Base-by-base conservation (phyloP, 2,888 invertebrate species). In the Oscheius sp. region DNA sequence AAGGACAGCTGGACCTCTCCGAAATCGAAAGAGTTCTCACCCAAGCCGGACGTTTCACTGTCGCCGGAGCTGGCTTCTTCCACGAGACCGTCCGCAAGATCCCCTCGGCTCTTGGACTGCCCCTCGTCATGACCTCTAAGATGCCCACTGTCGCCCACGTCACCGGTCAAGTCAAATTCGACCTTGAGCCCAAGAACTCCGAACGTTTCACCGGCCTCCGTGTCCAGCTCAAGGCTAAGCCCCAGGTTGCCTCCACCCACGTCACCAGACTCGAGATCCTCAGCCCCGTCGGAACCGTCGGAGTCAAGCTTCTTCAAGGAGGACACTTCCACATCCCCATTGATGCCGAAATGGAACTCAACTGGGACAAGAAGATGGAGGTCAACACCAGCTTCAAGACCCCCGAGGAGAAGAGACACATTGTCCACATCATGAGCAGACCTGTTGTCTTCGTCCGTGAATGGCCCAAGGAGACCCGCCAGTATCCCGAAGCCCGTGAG, bases 261-360 rank as follows among this genome's bases (percentile, higher is more conserved):
- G 69, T 81, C 27, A 73, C 75, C 71, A 74, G 77, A 41, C 61
- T 78, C 63, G 77, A 76, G 21, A 53, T 75, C 29, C 73, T 84
- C 76, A 77, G 73, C 43, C 86, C 86, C 41, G 59, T 84, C 46
- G 73, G 77, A 46, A 72, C 74, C 64, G 63, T 72, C 73, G 88
- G 88, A 72, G 75, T 85, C 72, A 79, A 83, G 72, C 75, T 85
- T 45, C 71, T 82, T n/a, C 83, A 81, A 70, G 73, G 77, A 43
- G 74, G 76, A 72, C 74, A 77, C 46, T 13, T 79, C 68, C 71
- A 80, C 59, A 46, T 74, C 29, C 81, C 81, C 73, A 72, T 81
- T 68, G 72, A 79, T 69, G 68, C 74, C 21, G 69, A 73, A 25
- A 43, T 81, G 64, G 45, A 64, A 12, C 64, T 76, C 73, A 76